These are phyloP conservation scores for Anagyrus pseudococci DNA, from an alignment of 2,888 invertebrate species.

Conservation along the genomic window DNA sequence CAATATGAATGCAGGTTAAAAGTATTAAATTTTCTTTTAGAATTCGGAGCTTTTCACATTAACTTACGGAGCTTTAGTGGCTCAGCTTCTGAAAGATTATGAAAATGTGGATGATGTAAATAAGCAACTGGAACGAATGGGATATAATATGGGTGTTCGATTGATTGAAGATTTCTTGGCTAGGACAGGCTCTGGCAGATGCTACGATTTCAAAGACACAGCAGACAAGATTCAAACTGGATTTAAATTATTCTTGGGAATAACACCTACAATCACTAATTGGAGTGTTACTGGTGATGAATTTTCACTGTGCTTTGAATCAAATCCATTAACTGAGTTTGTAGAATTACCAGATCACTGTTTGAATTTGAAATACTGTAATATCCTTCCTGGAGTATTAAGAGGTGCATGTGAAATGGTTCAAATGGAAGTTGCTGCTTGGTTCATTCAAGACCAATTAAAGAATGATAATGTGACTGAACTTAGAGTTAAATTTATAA, in stretches of 20 bases:
- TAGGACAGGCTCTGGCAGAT: conserved; percentile 85
- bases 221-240: conserved; percentile 92
- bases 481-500: conserved; percentile 91
- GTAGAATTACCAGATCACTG: conserved; percentile 91
- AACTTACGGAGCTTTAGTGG: conserved; percentile 97
- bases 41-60: conserved; percentile 96
- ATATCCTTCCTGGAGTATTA: conserved; percentile 88
- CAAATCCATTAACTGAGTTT: conserved; percentile 95
- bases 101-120: conserved; percentile 98
- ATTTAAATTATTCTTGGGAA: conserved; percentile 73
- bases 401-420: conserved; percentile 99
- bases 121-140: conserved; percentile 92
- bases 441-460: conserved; percentile 94
- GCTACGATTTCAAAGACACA: conserved; percentile 95
- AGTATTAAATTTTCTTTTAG: conserved; percentile 63
- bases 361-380: conserved; percentile 87
- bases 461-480: conserved; percentile 95
- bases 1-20: neutral
- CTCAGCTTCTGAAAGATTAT: conserved; percentile 95
- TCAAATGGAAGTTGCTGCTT: conserved; percentile 92
- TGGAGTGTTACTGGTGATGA: conserved; percentile 96
- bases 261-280: conserved; percentile 90
- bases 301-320: conserved; percentile 93
- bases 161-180: conserved; percentile 98
- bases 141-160: conserved; percentile 98